A percentile compares a stretch with the other conserved stretches of the same genome.
phyloP scores from a whole-genome alignment of 2,113 vertebrate genomes.

The Micromys minutus region DNA sequence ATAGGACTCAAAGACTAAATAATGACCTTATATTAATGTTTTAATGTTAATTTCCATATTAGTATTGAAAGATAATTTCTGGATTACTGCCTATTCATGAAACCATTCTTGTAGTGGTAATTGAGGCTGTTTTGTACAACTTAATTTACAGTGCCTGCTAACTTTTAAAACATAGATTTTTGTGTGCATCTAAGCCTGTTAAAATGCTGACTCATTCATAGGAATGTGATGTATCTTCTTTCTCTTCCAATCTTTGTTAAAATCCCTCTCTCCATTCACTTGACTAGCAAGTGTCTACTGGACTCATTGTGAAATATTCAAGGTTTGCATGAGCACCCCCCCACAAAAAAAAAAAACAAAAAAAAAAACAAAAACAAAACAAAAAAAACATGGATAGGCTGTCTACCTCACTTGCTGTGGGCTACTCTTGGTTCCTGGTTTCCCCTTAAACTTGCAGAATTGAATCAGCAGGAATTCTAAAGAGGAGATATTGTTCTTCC shows the following conservation, averaged over 20 bases:
- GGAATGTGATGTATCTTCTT: rapidly evolving
- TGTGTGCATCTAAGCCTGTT: not conserved
- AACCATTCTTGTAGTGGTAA: not conserved
- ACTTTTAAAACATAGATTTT: not conserved
- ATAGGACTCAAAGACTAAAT: not conserved
- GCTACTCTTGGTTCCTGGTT: not conserved
- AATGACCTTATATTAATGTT: not conserved
- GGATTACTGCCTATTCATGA: not conserved
- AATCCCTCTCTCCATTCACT: not conserved
- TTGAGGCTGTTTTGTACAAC: not conserved
- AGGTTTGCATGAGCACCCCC: not conserved
- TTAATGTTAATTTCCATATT: not conserved
- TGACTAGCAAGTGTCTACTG: not conserved
- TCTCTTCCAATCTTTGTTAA: not conserved
- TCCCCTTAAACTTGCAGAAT: not conserved
- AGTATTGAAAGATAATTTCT: not conserved
- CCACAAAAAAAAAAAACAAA: no score
- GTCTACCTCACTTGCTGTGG: not conserved
- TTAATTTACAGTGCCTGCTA: not conserved
- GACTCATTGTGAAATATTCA: not conserved
- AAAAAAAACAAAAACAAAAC: no score
- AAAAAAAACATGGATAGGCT: not conserved
- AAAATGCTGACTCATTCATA: not conserved
- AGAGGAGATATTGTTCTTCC: not conserved
- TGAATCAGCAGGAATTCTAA: not conserved